Percentiles rank a stretch among this genome's conserved stretches.
Evolutionary conservation across 2,113 vertebrate species (phyloP).

Genomic region (Otolemur garnettii): DNA sequence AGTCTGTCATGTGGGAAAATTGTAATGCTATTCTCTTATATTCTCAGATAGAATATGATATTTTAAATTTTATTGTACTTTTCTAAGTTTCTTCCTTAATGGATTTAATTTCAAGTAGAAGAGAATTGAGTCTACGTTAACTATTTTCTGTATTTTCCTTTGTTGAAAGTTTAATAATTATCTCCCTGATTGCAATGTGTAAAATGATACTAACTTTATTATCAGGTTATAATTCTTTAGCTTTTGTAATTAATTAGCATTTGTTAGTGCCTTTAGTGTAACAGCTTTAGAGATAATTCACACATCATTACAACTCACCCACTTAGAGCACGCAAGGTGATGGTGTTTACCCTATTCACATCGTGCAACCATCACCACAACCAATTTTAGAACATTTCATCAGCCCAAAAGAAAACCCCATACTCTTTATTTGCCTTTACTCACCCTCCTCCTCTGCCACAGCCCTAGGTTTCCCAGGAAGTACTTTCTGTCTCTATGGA

Average conservation of each 20-base stretch:
- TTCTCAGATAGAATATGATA: background rate
- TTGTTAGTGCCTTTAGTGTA: background rate
- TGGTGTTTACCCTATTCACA: background rate
- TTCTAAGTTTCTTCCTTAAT: background rate
- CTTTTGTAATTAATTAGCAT: background rate
- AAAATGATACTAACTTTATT: background rate
- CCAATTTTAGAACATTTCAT: background rate
- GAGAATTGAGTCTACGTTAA: background rate
- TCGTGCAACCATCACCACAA: background rate
- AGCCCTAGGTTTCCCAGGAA: background rate
- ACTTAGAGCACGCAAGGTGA: too few relatives aligned
- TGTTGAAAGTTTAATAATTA: background rate
- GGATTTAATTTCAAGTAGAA: background rate
- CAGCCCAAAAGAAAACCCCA: too few relatives aligned
- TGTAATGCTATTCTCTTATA: too few relatives aligned
- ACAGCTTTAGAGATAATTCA: background rate
- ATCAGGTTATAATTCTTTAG: background rate
- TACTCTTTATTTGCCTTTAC: too few relatives aligned
- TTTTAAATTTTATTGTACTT: background rate
- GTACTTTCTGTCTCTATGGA: background rate
- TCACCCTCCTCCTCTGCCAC: background rate
- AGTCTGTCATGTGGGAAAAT: too few relatives aligned
- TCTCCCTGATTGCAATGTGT: background rate
- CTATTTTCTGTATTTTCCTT: background rate
- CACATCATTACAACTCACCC: background rate